Evolutionary conservation across 1,140 invertebrate species (phyloP), one percentile per base, ranked within the genome.

Genomic region (Lepidurus couesii): DNA sequence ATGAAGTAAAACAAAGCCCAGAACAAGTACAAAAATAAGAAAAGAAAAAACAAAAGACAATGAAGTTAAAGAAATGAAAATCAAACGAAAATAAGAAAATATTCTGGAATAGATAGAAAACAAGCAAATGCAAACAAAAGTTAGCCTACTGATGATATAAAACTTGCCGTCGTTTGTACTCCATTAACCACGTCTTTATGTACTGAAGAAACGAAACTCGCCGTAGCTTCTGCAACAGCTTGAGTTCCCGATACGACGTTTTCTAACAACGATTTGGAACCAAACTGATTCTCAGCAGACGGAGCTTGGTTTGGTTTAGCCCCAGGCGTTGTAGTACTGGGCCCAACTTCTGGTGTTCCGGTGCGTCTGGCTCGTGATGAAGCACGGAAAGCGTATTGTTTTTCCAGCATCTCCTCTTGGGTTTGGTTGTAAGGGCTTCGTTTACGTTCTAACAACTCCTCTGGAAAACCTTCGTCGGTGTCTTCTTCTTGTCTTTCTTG

Each of bases 321-420:
- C 45, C 4, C 7, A 11, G 45, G 16, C 16, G 13, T 16, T n/a
- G 53, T 7, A 1, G n/a, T 13, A 13, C 16, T 65, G 16, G 53
- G 53, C 8, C 6, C 53, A 7, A 7, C 13, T 13, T 65, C 21
- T 65, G 53, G 1, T 65, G 34, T 34, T 34, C 3, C 21, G 53
- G 9, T 65, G 2, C 16, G 21, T 1, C 34, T 34, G 34, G 34
- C 34, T 34, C 3, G 34, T n/a, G 53, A 47, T 16, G 45, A 16
- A 65, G 53, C 53, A 16, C 53, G 53, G 53, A 16, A 65, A 21
- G 13, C 53, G 53, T n/a, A 65, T 65, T 65, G 53, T 65, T 65
- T 65, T 21, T 65, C 53, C 53, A 65, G 21, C 1, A 65, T 4
- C 13, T 65, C 16, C 21, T 65, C 53, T 21, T 65, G 53, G 16